Conservation (phyloP, 2,113 vertebrate species). For the Apteryx owenii region DNA sequence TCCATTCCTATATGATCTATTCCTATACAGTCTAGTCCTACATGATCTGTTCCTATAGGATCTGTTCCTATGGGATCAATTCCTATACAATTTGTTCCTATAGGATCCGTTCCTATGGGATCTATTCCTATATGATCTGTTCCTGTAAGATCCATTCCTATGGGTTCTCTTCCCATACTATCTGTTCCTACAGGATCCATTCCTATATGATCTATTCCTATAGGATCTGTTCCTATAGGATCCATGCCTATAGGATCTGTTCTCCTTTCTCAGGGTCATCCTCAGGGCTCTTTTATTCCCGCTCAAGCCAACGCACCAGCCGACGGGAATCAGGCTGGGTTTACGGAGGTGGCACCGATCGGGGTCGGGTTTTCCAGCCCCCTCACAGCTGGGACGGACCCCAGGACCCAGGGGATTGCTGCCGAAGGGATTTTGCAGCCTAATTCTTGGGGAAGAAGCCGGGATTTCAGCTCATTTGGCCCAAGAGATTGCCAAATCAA, state of each 20-base stretch:
- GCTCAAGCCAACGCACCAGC: too few relatives aligned
- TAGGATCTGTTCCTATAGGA: neutral
- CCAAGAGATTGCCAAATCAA: neutral
- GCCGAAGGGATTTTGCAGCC: too few relatives aligned
- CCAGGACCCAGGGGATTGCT: too few relatives aligned
- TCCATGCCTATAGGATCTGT: neutral
- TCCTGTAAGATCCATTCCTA: neutral
- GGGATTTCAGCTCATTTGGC: neutral
- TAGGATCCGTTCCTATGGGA: neutral
- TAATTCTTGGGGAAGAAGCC: neutral
- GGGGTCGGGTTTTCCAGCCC: accelerated
- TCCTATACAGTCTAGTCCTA: neutral
- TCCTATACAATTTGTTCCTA: neutral
- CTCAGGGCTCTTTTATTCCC: neutral
- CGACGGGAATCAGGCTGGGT: neutral
- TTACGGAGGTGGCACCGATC: neutral
- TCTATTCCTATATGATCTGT: neutral
- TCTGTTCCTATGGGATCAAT: neutral
- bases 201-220: accelerated
- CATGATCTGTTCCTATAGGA: neutral
- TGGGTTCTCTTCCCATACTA: neutral
- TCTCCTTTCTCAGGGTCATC: neutral
- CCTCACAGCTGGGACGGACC: too few relatives aligned
- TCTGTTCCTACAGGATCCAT: too few relatives aligned
- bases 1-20: too few relatives aligned